Evolutionary conservation across 1,140 invertebrate species (phyloP).

Genomic region (Lethrus apterus): DNA sequence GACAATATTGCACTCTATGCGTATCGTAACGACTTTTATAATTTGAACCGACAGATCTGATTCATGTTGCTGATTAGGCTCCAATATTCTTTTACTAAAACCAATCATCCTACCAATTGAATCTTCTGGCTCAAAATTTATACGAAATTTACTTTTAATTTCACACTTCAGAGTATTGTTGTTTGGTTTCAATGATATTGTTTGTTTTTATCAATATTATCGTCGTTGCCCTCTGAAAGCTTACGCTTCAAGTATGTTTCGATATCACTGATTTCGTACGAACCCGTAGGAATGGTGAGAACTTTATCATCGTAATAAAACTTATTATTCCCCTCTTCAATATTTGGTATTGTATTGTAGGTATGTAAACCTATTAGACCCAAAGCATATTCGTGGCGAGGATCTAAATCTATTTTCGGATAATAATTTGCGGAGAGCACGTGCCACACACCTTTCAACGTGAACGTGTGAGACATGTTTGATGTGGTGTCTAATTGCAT

Average conservation of each 20-base stretch:
- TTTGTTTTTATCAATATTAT: not conserved
- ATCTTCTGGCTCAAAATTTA: constrained; percentile 19
- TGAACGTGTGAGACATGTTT: constrained; percentile 13
- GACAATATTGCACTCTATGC: constrained; percentile 22
- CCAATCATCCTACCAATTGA: constrained; percentile 18
- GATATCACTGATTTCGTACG: constrained; percentile 37
- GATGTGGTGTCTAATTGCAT: not conserved
- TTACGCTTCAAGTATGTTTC: constrained; percentile 19
- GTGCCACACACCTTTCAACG: constrained; percentile 1
- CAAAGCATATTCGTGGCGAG: constrained; percentile 27
- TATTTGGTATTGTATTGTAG: constrained; percentile 38
- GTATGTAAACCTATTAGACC: constrained; percentile 34
- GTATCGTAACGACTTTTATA: constrained; percentile 21
- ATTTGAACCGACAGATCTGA: constrained; percentile 23
- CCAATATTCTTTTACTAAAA: constrained; percentile 16
- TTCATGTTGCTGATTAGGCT: constrained; percentile 10
- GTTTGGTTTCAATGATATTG: constrained; percentile 18
- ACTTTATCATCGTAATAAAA: constrained; percentile 33
- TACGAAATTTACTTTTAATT: constrained; percentile 12
- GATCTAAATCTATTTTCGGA: constrained; percentile 14
- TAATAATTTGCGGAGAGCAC: constrained; percentile 10
- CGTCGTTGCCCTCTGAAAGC: not conserved
- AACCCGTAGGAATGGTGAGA: constrained; percentile 34
- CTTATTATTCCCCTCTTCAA: constrained; percentile 32
- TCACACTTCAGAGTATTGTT: constrained; percentile 26